Evolutionary conservation across 2,888 invertebrate species (phyloP).

Genomic region (Helicoverpa assulta): DNA sequence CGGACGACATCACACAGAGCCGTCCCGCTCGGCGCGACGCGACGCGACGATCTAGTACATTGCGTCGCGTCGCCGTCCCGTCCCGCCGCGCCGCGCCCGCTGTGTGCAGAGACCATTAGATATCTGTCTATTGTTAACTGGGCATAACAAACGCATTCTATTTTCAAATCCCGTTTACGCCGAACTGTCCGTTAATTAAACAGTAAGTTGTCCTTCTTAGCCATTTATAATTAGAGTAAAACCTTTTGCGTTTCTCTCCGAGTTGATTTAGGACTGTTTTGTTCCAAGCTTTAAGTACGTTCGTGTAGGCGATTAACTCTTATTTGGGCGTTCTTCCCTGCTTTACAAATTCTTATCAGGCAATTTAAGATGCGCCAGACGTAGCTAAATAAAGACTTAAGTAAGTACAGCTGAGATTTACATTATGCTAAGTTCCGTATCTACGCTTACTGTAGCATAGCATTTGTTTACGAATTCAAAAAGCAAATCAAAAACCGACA

Average conservation of each 20-base stretch:
- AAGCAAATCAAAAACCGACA: too few relatives aligned
- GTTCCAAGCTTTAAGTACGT: conserved; percentile 49
- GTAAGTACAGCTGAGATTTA: conserved; percentile 22
- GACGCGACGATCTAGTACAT: too few relatives aligned
- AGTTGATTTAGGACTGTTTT: conserved; percentile 57
- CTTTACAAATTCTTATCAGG: conserved; percentile 64
- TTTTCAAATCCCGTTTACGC: conserved; percentile 9
- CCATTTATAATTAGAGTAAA: conserved; percentile 60
- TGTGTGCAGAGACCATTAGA: too few relatives aligned
- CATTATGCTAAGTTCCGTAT: conserved; percentile 34
- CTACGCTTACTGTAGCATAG: conserved; percentile 2
- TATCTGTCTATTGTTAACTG: neutral
- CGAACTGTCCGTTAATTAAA: conserved; percentile 6
- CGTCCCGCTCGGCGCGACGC: too few relatives aligned
- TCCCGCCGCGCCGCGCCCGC: too few relatives aligned
- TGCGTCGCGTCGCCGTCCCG: too few relatives aligned
- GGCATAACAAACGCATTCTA: conserved; percentile 1
- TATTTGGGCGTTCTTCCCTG: conserved; percentile 50
- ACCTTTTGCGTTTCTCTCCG: conserved; percentile 56
- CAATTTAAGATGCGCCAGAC: conserved; percentile 60
- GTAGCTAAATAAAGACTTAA: conserved; percentile 36
- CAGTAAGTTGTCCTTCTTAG: conserved; percentile 46
- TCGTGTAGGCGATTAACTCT: conserved; percentile 61
- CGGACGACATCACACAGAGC: too few relatives aligned
- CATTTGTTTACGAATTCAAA: conserved; percentile 11